Percentiles rank a stretch among this genome's conserved stretches.
Conservation (phyloP, 1,140 invertebrate species). For the Papilio aristodemus region DNA sequence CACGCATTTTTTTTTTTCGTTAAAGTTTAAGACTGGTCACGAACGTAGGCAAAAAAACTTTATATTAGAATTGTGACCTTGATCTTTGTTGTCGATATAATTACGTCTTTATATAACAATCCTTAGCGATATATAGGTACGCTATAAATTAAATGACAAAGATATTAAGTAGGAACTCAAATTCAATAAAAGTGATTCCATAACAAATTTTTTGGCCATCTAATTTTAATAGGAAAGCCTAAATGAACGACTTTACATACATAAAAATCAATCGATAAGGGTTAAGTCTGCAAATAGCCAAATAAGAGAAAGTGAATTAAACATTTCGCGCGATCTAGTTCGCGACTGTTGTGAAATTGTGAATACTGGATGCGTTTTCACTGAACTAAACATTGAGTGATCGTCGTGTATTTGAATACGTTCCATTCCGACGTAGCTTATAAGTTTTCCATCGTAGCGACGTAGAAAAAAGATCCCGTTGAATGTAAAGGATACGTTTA, state of each 20-base stretch:
- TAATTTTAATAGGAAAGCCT: no score
- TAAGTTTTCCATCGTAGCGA: conserved; percentile 41
- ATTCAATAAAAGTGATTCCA: conserved; percentile 11
- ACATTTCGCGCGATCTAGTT: conserved; percentile 56
- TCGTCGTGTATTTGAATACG: conserved; percentile 29
- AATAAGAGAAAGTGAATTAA: conserved; percentile 58
- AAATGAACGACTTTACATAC: no score
- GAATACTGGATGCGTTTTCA: conserved; percentile 55
- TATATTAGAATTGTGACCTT: conserved; percentile 67
- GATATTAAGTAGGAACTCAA: conserved; percentile 24
- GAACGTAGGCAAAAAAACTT: conserved; percentile 72
- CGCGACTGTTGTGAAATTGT: conserved; percentile 54
- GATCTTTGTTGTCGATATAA: conserved; percentile 72
- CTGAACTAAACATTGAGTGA: conserved; percentile 39
- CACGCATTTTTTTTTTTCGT: conserved; percentile 62
- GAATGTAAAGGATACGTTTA: conserved; percentile 51
- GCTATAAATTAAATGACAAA: conserved; percentile 8
- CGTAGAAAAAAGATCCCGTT: conserved; percentile 47
- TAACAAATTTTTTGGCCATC: neutral
- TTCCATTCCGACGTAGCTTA: conserved; percentile 35
- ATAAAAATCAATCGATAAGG: no score
- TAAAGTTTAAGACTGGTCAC: conserved; percentile 67
- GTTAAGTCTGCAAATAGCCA: no score
- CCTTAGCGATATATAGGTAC: conserved; percentile 38
- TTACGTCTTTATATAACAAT: conserved; percentile 57